Evolutionary conservation across 2,113 vertebrate species (phyloP).

Genomic region (Pungitius pungitius): DNA sequence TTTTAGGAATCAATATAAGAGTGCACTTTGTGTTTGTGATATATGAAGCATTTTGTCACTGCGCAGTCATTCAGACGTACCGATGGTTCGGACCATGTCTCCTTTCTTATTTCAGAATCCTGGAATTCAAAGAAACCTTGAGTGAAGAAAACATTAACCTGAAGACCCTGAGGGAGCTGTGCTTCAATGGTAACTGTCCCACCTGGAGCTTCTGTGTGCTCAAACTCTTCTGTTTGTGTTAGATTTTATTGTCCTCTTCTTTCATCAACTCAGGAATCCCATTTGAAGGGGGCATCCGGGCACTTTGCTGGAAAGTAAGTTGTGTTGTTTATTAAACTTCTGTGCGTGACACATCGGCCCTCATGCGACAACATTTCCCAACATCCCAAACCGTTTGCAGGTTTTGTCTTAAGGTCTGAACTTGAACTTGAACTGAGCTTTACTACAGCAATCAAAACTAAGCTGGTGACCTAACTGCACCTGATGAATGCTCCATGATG

Average conservation of each 20-base stretch:
- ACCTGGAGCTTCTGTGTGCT: neutral
- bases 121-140: conserved; percentile 90
- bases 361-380: neutral
- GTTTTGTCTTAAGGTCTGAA: neutral
- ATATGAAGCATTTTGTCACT: neutral
- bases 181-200: conserved; percentile 88
- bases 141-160: conserved; percentile 86
- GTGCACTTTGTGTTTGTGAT: neutral
- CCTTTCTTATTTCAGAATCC: conserved; percentile 82
- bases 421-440: too few species aligned
- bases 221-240: neutral
- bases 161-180: conserved; percentile 87
- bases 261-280: conserved; percentile 86
- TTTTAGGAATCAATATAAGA: neutral
- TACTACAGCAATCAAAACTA: too few species aligned
- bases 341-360: neutral
- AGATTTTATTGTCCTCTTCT: neutral
- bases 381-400: neutral
- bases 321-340: neutral
- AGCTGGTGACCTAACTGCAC: too few species aligned
- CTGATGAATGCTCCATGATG: too few species aligned
- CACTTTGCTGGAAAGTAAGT: conserved; percentile 97
- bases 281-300: conserved; percentile 94
- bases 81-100: neutral
- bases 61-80: neutral